phyloP scores from a whole-genome alignment of 2,113 vertebrate genomes.

The Sminthopsis crassicaudata region DNA sequence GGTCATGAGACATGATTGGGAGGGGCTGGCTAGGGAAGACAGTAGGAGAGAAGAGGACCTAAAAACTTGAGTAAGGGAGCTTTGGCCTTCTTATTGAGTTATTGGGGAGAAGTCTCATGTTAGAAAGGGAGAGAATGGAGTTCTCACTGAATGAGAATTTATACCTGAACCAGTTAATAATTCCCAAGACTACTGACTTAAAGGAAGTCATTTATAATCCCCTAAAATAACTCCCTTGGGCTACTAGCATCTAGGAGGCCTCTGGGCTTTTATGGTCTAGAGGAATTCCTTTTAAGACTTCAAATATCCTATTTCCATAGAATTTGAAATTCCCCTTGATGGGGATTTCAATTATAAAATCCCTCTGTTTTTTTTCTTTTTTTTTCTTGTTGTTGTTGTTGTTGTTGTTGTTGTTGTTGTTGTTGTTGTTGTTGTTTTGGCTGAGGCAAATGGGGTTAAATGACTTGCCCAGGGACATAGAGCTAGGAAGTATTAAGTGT shows the following conservation, averaged over 20 bases:
- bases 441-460: too few relatives aligned
- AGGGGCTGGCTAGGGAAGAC: neutral
- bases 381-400: too few relatives aligned
- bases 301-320: neutral
- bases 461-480: too few relatives aligned
- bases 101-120: neutral
- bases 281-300: neutral
- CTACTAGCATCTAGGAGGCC: neutral
- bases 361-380: neutral
- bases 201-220: neutral
- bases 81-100: neutral
- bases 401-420: too few relatives aligned
- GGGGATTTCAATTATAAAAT: neutral
- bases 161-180: neutral
- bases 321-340: neutral
- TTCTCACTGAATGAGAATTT: neutral
- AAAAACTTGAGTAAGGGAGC: neutral
- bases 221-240: neutral
- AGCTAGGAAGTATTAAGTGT: too few relatives aligned
- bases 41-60: neutral
- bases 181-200: neutral
- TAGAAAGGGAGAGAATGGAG: neutral
- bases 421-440: too few relatives aligned
- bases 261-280: neutral
- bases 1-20: neutral